Evolutionary conservation across 2,797 vertebrate genomes (phyloP).

Genomic region (Thripadectes ignobilis): DNA sequence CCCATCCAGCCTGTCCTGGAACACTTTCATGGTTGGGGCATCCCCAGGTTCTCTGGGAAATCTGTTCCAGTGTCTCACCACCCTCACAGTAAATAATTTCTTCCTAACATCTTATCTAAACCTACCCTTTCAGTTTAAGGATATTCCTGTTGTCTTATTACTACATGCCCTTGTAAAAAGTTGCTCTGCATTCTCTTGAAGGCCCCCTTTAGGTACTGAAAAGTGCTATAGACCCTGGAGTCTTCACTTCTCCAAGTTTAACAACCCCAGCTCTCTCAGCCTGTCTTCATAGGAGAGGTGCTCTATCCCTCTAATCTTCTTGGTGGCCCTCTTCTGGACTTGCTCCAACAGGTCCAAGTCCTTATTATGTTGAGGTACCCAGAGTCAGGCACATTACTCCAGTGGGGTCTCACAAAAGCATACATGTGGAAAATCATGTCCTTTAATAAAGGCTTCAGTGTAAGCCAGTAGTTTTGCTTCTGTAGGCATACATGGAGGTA

Average conservation of each 20-base stretch:
- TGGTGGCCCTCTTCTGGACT: neutral
- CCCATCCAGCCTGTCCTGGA: neutral
- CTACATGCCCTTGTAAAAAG: neutral
- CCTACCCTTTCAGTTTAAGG: neutral
- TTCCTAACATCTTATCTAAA: neutral
- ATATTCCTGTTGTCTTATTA: neutral
- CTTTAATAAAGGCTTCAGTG: fast-evolving
- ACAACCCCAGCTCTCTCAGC: neutral
- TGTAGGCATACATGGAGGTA: neutral
- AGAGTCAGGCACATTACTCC: too few species aligned
- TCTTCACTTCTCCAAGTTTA: neutral
- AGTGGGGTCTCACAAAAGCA: neutral
- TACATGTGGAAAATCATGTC: neutral
- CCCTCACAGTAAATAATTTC: neutral
- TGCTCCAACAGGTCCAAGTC: neutral
- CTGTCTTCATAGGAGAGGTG: neutral
- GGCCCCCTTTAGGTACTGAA: neutral
- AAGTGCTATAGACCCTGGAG: neutral
- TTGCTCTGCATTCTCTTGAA: neutral
- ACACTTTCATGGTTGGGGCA: neutral
- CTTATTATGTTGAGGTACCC: neutral
- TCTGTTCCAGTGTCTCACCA: neutral
- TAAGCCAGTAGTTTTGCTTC: neutral
- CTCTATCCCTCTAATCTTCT: neutral
- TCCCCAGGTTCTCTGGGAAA: neutral